A percentile compares a stretch with the other conserved stretches of the same genome.
These are phyloP conservation scores for Junco hyemalis DNA, from an alignment of 2,113 vertebrate genomes.

Conservation along the genomic window DNA sequence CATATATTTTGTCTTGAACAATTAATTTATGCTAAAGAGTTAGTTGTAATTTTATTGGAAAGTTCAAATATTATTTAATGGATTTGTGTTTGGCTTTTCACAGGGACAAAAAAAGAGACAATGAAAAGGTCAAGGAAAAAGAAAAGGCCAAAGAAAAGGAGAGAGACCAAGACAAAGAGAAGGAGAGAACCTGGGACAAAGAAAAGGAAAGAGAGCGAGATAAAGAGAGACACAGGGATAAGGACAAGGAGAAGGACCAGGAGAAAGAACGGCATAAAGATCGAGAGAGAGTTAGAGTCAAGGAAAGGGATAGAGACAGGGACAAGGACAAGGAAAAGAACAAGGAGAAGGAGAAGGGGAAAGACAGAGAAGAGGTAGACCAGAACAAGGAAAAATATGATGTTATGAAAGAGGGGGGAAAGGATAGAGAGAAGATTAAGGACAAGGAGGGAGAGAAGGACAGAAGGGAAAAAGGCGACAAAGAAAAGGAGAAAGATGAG, in stretches of 20 bases:
- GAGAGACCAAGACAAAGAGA: not conserved
- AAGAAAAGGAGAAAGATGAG: not conserved
- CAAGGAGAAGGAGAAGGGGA: not conserved
- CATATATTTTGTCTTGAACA: not conserved
- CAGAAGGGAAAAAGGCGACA: not conserved
- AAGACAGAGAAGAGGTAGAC: not conserved
- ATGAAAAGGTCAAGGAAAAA: not conserved
- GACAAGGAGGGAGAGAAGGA: not conserved
- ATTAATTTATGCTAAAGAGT: not conserved
- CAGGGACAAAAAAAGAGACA: not conserved
- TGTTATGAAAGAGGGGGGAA: not conserved
- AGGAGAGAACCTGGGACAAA: not conserved
- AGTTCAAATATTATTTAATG: not conserved
- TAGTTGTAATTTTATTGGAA: not conserved
- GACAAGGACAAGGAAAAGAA: not conserved
- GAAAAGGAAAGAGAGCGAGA: not conserved
- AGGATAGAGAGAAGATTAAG: not conserved
- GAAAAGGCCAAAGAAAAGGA: not conserved
- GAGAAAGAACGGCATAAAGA: not conserved
- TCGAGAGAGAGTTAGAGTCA: not conserved
- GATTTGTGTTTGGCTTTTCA: not conserved
- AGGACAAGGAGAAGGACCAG: not conserved
- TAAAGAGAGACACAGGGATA: not conserved
- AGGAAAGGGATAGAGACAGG: too few species aligned
- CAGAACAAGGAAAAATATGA: not conserved